phyloP scores from a whole-genome alignment of 2,888 invertebrate genomes.

The Eupsilia transversa region DNA sequence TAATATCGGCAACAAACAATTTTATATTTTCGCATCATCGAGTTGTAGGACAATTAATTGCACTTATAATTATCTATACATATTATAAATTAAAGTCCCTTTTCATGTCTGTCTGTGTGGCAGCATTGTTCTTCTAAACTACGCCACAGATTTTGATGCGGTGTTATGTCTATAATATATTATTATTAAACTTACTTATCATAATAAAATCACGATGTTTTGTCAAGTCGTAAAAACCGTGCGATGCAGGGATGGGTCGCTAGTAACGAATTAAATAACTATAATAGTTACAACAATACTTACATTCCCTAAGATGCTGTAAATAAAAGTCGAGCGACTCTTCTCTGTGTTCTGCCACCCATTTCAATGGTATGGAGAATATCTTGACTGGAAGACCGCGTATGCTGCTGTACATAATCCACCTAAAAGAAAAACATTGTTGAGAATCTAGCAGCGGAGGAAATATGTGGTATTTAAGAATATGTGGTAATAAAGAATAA shows the following conservation, averaged over 20 bases:
- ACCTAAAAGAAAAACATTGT: slow-evolving; percentile 71
- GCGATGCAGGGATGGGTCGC: not conserved
- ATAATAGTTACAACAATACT: slow-evolving; percentile 67
- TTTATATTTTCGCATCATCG: not conserved
- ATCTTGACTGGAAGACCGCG: slow-evolving; percentile 87
- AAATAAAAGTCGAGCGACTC: slow-evolving; percentile 91
- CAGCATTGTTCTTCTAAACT: not conserved
- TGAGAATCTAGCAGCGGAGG: not conserved
- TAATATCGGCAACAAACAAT: not conserved
- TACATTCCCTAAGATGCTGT: slow-evolving; percentile 92
- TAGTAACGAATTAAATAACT: not conserved
- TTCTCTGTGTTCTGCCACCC: slow-evolving; percentile 85
- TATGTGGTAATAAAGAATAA: not conserved
- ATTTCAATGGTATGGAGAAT: slow-evolving; percentile 88
- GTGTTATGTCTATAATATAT: not conserved
- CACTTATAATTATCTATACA: not conserved
- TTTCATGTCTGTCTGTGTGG: not conserved
- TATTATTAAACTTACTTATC: not conserved
- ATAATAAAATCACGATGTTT: not conserved
- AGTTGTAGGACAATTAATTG: not conserved
- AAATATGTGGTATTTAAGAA: not conserved
- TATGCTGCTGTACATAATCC: slow-evolving; percentile 89
- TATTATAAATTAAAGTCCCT: not conserved
- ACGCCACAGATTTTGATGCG: not conserved
- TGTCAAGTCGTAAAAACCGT: too few relatives aligned